Evolutionary conservation across 2,113 vertebrate species (phyloP), one percentile per base, ranked within the genome.

Genomic region (Onychostruthus taczanowskii): DNA sequence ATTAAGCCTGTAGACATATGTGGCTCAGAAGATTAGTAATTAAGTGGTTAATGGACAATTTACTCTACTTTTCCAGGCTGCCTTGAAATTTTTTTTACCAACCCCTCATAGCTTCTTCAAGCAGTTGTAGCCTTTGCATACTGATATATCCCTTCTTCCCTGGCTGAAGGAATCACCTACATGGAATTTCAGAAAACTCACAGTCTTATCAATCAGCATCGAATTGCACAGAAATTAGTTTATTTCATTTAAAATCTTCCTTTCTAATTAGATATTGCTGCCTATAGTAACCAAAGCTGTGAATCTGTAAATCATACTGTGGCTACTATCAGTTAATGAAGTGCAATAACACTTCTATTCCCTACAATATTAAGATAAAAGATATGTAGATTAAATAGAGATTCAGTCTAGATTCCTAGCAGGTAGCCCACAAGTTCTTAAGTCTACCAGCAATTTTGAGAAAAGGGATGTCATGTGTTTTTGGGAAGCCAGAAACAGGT

Each of bases 1-100:
- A 90, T 93, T 91, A 94, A 88, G 47, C 33, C 23, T n/a, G 52
- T 39, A 88, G 39, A 81, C 15, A 37, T 47, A 77, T 33, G 72
- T 67, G 35, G 39, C 83, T 91, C 61, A 30, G 75, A 88, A 63
- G 35, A 92, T 88, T 55, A 92, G 72, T 64, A 95, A 94, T 80
- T 46, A 90, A 55, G 55, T 59, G 64, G 72, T 77, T 88, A 91
- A 92, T 44, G 24, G 46, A 55, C 49, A 93, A 43, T 59, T 93
- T 90, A 81, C 55, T 73, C 58, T 64, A 64, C 33, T 80, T 94
- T 77, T 81, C 22, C 28, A 83, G 9, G 41, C 22, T 84, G 39
- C 24, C 30, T 91, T 93, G 31, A 31, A 76, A 9, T 46, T 58
- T 52, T 70, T 92, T 80, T 67, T 11, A 41, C 16, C 33, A 81